Evolutionary conservation across 2,888 invertebrate species (phyloP).

Genomic region (Keiferia lycopersicella): DNA sequence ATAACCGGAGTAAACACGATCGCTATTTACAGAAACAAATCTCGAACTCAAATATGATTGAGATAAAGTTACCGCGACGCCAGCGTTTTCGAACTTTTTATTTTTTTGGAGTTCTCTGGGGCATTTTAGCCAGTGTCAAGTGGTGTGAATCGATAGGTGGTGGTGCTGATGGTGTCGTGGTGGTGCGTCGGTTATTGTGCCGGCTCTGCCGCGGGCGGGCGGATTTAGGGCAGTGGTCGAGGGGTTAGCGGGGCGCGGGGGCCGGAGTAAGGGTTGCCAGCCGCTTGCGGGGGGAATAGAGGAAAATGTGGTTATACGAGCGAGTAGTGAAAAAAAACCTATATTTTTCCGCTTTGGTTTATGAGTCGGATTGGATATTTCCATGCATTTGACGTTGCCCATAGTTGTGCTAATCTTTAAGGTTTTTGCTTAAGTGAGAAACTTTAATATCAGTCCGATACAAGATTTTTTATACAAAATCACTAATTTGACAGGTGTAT

Average conservation of each 20-base stretch:
- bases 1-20: conserved; percentile 1
- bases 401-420: no score
- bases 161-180: conserved; percentile 53
- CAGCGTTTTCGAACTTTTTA: conserved; percentile 74
- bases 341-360: no score
- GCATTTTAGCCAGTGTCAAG: conserved; percentile 54
- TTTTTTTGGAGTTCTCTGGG: conserved; percentile 54
- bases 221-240: conserved; percentile 70
- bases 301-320: neutral
- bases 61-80: conserved; percentile 54
- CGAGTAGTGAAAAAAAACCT: no score
- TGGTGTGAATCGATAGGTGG: conserved; percentile 70
- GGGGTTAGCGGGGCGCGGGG: conserved; percentile 21
- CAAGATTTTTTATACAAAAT: no score
- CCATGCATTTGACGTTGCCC: no score
- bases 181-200: conserved; percentile 72
- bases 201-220: conserved; percentile 66
- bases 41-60: conserved; percentile 58
- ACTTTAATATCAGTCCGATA: no score
- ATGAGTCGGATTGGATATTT: no score
- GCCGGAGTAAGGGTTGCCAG: conserved; percentile 9
- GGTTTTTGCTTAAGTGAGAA: no score
- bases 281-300: neutral
- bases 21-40: conserved; percentile 31
- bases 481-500: no score